phyloP scores from a whole-genome alignment of 1,140 invertebrate genomes.

The Drosophila orosa region DNA sequence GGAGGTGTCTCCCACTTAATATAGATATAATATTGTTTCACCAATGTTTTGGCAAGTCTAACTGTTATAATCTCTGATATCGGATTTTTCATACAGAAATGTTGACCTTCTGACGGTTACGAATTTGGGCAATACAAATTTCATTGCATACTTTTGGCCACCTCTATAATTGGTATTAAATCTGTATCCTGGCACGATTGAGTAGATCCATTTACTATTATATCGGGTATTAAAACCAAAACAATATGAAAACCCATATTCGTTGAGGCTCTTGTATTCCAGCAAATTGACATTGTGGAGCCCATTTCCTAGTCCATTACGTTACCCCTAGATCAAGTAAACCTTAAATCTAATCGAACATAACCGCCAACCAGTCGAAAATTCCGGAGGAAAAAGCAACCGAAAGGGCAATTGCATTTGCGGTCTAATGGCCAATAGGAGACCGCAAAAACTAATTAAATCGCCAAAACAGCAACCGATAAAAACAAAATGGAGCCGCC shows the following conservation, averaged over 20 bases:
- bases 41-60: too few species aligned
- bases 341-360: background rate
- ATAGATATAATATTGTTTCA: too few species aligned
- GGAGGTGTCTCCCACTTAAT: too few species aligned
- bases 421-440: constrained; percentile 24
- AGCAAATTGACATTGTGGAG: background rate
- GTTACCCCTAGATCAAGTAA: background rate
- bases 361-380: background rate
- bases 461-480: constrained; percentile 24
- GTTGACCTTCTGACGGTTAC: too few species aligned
- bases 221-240: background rate
- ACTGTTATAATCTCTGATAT: too few species aligned
- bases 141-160: background rate
- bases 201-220: background rate
- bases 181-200: background rate
- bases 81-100: too few species aligned
- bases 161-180: background rate
- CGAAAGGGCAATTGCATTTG: constrained; percentile 28
- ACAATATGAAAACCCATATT: background rate
- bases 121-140: too few species aligned
- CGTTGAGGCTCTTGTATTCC: background rate
- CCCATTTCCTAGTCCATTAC: too few species aligned
- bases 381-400: background rate
- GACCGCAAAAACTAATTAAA: constrained; percentile 71
- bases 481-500: constrained; percentile 59